Evolutionary conservation across 2,888 invertebrate genomes (phyloP), one percentile per base, ranked within the genome.

Genomic region (Phyllotreta striolata): DNA sequence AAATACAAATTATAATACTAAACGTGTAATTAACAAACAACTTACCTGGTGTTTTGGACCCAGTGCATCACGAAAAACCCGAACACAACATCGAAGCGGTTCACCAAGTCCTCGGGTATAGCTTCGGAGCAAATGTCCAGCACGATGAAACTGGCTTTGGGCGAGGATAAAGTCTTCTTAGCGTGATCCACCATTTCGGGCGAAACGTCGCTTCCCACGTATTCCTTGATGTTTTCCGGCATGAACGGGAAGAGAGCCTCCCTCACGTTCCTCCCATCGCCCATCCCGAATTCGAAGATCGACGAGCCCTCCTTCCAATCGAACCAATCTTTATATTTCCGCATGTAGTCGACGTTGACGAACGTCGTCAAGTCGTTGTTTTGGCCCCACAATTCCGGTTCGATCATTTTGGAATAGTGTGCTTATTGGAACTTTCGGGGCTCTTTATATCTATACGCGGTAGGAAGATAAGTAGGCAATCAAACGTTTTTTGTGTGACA

Each of bases 271-370:
- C 88, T 86, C 0, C 91, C 91, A 43, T 90, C 88, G 0, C 91
- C 92, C 66, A 89, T 90, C 0, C 92, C 92, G 47, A 92, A 85
- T 73, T 93, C 92, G 61, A 90, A 73, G 40, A 89, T 78, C 9
- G 80, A 79, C 56, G 85, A 85, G 0, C 82, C 83, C 55, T 82
- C 81, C 10, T 63, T 63, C 66, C 66, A 66, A 49, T 56, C 34
- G n/a, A 66, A 37, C 12, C 40, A 80, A 6, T 81, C 77, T 3
- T 84, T 80, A 75, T 88, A 90, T 73, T 90, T 88, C 40, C 88
- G 84, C 51, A 92, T 38, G 10, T 41, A 46, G 6, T 49, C 24
- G 10, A 38, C 44, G 24, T 59, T 60, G 6, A 41, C 24, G 1
- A 39, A 7, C 0, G 39, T 34, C 10, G 44, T 35, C 9, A 64